Base-by-base conservation (phyloP, 2,113 vertebrate species). In the Amphilophus citrinellus region DNA sequence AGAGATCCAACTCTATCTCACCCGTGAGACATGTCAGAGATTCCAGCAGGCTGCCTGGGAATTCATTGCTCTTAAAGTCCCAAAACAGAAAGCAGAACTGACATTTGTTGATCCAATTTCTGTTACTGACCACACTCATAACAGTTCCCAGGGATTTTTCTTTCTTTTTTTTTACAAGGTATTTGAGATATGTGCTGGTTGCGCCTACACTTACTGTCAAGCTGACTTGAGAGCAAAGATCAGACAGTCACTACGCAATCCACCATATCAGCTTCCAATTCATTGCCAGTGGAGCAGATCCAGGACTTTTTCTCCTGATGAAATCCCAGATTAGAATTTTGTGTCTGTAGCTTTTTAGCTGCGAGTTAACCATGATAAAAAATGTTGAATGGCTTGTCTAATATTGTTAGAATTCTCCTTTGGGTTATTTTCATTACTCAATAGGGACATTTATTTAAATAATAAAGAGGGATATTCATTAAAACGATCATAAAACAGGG, bases 241-340 rank as follows among this genome's bases (percentile, higher is more conserved):
- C 85, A 87, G 68, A 87, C 75, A 85, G 71, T 83, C 35, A 17
- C 61, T 27, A 53, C 68, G 79, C 83, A 83, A 89, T 84, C 86
- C 88, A 88, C 85, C 82, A 87, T 86, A 85, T 90, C 84, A 90
- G 84, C 66, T 80, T 88, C 57, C 78, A 68, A 89, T 89, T 92
- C 89, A 89, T 61, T 89, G 85, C 76, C 88, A 87, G 82, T 61
- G 82, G 84, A 92, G 89, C 87, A 92, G 79, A 76, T 87, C 88
- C 76, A 89, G 78, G 61, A 88, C 85, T 73, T 90, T 82, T 88
- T 90, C 89, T 90, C 66, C 61, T 79, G 83, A 88, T 91, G 76
- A 90, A 81, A 93, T 90, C 32, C 37, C 57, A 82, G 88, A 92
- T 93, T 86, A 90, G 50, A 59, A 63, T 56, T 59, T 71, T 83